phyloP scores from a whole-genome alignment of 2,113 vertebrate genomes.

The Oncorhynchus keta region DNA sequence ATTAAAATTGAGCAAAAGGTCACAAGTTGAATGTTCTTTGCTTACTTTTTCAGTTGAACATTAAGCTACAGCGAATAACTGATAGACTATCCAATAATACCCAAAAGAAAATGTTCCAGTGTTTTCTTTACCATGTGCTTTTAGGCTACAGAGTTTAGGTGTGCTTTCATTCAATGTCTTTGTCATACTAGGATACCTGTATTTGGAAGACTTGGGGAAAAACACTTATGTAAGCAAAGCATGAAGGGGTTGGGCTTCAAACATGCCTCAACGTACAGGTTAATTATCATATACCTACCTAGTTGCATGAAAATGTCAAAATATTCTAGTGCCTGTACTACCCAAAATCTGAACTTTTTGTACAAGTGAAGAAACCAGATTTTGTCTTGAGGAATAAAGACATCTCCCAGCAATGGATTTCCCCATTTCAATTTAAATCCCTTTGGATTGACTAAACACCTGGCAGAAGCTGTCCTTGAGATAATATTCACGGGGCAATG shows the following conservation, averaged over 20 bases:
- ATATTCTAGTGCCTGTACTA: not conserved
- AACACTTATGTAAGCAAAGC: slow-evolving; percentile 32
- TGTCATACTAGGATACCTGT: not conserved
- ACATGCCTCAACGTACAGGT: slow-evolving; percentile 30
- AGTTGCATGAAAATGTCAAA: not conserved
- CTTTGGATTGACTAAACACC: no score
- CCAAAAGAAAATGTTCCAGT: not conserved
- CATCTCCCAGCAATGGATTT: no score
- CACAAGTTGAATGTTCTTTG: not conserved
- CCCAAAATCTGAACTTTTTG: not conserved
- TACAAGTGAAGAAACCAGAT: slow-evolving; percentile 6
- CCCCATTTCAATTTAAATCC: no score
- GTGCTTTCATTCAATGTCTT: not conserved
- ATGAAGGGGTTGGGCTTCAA: slow-evolving; percentile 57
- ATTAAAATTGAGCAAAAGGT: not conserved
- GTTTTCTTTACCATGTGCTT: not conserved
- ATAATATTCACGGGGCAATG: no score
- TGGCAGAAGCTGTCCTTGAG: no score
- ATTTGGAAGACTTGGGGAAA: not conserved
- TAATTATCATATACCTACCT: not conserved
- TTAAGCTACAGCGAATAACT: not conserved
- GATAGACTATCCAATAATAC: not conserved
- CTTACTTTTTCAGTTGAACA: not conserved
- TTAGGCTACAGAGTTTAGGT: not conserved
- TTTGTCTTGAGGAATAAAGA: not conserved